Conservation (phyloP, 2,113 vertebrate genomes). For the Accipiter cooperii region DNA sequence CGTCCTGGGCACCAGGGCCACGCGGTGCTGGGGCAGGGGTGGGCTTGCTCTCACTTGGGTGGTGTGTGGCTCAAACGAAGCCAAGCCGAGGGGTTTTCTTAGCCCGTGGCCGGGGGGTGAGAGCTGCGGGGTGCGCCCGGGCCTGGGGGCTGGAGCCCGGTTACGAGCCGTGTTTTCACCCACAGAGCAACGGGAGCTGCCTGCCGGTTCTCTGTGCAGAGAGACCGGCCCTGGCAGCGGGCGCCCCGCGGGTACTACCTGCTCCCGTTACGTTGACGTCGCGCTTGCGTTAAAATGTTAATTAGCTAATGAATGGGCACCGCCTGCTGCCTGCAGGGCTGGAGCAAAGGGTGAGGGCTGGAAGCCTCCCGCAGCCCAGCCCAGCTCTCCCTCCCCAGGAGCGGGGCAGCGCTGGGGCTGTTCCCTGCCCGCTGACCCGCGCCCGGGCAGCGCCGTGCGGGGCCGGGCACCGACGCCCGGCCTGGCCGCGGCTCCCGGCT, state of each 20-base stretch:
- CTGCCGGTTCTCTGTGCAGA: neutral
- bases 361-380: neutral
- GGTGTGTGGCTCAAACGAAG: neutral
- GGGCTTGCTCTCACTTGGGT: neutral
- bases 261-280: neutral
- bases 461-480: neutral
- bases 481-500: neutral
- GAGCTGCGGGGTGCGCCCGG: too few relatives aligned
- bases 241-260: neutral
- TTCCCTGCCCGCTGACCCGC: neutral
- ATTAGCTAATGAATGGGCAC: neutral
- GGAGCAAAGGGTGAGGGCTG: neutral
- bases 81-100: neutral
- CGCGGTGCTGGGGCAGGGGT: too few relatives aligned
- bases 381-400: neutral
- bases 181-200: neutral
- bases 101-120: neutral
- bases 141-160: neutral
- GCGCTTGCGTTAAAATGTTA: neutral
- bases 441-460: too few relatives aligned
- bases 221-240: neutral
- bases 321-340: neutral
- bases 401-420: neutral
- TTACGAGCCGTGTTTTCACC: too few relatives aligned
- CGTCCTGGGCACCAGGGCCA: fast-evolving